Evolutionary conservation across 2,797 vertebrate genomes (phyloP).

Genomic region (Hypotaenidia okinawae): DNA sequence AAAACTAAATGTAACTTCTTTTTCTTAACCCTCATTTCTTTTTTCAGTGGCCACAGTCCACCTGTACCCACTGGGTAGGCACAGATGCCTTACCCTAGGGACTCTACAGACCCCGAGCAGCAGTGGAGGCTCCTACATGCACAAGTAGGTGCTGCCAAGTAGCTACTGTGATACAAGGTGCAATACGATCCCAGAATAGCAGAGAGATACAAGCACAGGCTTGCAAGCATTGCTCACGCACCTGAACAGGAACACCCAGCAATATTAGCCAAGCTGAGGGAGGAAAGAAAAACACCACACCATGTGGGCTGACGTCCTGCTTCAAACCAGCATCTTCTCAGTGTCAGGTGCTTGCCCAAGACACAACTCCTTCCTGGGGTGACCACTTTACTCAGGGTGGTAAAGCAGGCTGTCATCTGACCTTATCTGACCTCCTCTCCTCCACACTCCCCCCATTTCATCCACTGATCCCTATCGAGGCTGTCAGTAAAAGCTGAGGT

Average conservation of each 20-base stretch:
- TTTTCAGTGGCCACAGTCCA: neutral
- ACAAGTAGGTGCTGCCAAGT: neutral
- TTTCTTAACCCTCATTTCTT: neutral
- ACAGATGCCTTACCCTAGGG: neutral
- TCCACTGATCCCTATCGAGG: neutral
- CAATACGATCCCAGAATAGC: neutral
- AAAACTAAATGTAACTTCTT: neutral
- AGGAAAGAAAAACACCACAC: neutral
- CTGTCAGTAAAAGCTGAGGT: fast-evolving
- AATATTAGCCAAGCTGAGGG: neutral
- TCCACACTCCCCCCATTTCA: neutral
- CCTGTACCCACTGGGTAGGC: neutral
- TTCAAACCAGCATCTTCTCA: neutral
- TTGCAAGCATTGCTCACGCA: fast-evolving
- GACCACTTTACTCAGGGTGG: neutral
- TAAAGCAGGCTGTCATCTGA: neutral
- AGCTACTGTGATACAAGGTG: neutral
- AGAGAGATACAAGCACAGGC: fast-evolving
- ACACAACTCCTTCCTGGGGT: neutral
- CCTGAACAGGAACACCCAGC: neutral
- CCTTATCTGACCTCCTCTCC: neutral
- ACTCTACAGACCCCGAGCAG: neutral
- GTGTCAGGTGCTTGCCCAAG: neutral
- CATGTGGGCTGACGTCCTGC: fast-evolving
- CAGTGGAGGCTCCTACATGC: neutral